phyloP scores from a whole-genome alignment of 2,113 vertebrate species.

The Poeciliopsis turrubarensis region DNA sequence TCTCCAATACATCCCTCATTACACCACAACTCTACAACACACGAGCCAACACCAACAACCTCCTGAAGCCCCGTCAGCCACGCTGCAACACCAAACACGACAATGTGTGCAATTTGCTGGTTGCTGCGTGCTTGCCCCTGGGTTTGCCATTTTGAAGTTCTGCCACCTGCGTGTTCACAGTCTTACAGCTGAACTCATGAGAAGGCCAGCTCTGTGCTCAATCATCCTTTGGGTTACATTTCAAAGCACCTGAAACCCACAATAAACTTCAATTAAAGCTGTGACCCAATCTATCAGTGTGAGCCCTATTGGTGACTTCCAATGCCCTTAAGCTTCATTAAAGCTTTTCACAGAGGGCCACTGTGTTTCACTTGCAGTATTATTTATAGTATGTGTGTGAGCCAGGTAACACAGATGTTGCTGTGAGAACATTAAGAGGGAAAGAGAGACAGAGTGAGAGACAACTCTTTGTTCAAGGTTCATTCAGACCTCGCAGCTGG shows the following conservation, averaged over 20 bases:
- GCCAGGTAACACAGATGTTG: slow-evolving; percentile 71
- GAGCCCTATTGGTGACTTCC: slow-evolving; percentile 56
- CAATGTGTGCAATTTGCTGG: slow-evolving; percentile 74
- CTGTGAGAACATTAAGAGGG: slow-evolving; percentile 64
- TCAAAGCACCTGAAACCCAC: slow-evolving; percentile 58
- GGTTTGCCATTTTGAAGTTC: slow-evolving; percentile 70
- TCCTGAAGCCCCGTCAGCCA: slow-evolving; percentile 72
- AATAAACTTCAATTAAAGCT: slow-evolving; percentile 70
- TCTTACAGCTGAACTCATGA: slow-evolving; percentile 55
- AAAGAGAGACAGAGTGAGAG: slow-evolving; percentile 54
- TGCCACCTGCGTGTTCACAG: slow-evolving; percentile 69
- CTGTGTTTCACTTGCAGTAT: slow-evolving; percentile 61
- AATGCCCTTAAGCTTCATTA: slow-evolving; percentile 71
- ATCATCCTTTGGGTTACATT: slow-evolving; percentile 67
- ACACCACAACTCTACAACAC: slow-evolving; percentile 61
- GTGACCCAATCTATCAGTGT: slow-evolving; percentile 58
- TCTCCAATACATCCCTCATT: slow-evolving; percentile 46
- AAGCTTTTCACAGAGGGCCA: slow-evolving; percentile 59
- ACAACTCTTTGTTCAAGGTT: slow-evolving; percentile 68
- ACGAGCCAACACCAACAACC: slow-evolving; percentile 44
- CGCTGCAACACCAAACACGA: slow-evolving; percentile 70
- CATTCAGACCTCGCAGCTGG: slow-evolving; percentile 71
- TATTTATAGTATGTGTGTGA: slow-evolving; percentile 59
- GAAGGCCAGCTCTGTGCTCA: slow-evolving; percentile 49
- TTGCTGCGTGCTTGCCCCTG: slow-evolving; percentile 66